Percentiles rank a stretch among this genome's conserved stretches.
Evolutionary conservation across 30 jellyfish, hydroid and myxozoan genomes (phyloP).

Genomic region (Cassiopea xamachana): DNA sequence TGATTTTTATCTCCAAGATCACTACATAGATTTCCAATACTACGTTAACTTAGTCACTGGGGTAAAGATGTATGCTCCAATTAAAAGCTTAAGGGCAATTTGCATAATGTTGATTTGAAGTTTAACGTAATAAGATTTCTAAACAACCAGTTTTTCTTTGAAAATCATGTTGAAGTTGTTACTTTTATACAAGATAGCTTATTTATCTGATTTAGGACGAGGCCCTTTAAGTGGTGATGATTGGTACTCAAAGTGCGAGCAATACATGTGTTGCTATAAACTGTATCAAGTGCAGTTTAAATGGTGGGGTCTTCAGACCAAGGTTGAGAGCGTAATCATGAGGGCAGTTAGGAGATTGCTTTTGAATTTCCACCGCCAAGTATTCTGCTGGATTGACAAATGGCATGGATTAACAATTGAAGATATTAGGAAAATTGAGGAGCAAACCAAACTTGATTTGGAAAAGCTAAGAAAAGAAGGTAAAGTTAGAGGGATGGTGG

Average conservation of each 20-base stretch:
- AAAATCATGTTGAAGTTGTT: neutral
- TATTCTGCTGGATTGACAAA: conserved; percentile 97
- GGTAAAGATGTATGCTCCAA: no score
- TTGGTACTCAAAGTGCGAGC: conserved; percentile 85
- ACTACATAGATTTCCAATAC: no score
- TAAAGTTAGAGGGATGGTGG: conserved; percentile 84
- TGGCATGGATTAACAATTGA: conserved; percentile 97
- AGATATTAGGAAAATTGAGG: conserved; percentile 91
- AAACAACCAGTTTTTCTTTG: no score
- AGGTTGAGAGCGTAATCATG: conserved; percentile 71
- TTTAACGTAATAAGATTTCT: no score
- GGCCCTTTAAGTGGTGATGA: conserved; percentile 89
- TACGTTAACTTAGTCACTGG: no score
- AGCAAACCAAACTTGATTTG: conserved; percentile 82
- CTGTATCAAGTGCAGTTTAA: conserved; percentile 85
- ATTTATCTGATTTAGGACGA: conserved; percentile 48
- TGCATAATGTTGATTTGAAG: no score
- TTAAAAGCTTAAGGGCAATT: no score
- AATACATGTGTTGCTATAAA: conserved; percentile 98
- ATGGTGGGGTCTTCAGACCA: conserved; percentile 77
- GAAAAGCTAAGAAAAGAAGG: conserved; percentile 75
- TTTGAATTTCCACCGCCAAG: conserved; percentile 96
- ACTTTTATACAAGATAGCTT: no score
- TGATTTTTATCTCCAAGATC: no score
- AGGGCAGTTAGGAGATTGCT: conserved; percentile 83